phyloP scores from a whole-genome alignment of 2,797 vertebrate species.

The Aphelocoma californica region DNA sequence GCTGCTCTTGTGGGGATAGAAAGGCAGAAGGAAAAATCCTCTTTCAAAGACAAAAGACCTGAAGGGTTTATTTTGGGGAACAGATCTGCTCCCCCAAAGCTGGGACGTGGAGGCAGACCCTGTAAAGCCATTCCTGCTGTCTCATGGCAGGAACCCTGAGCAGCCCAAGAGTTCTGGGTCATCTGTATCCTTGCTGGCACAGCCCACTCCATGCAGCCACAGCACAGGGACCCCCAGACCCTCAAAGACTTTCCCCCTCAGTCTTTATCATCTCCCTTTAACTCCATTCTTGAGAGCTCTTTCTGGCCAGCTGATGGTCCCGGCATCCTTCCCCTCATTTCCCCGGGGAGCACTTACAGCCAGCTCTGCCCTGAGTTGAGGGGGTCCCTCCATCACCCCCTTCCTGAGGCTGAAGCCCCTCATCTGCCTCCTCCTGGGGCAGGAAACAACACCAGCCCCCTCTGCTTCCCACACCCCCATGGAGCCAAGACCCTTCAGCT shows the following conservation, averaged over 20 bases:
- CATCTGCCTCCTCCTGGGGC: neutral
- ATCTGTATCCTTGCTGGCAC: neutral
- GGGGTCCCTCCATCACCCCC: neutral
- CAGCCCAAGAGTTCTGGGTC: neutral
- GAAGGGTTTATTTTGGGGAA: neutral
- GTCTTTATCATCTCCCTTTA: neutral
- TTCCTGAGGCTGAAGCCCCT: neutral
- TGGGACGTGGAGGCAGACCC: neutral
- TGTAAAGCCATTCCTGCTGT: neutral
- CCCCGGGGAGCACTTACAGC: neutral
- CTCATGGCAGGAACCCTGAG: neutral
- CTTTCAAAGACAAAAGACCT: neutral
- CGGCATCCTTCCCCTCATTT: neutral
- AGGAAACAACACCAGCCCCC: neutral
- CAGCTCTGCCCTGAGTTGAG: neutral
- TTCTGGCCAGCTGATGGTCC: neutral
- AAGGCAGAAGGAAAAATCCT: neutral
- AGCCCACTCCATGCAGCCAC: neutral
- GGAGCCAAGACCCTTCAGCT: neutral
- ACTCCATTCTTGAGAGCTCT: neutral
- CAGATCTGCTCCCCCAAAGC: neutral
- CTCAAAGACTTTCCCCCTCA: neutral
- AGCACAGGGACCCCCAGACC: neutral
- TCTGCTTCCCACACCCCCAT: neutral
- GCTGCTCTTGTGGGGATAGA: constrained; percentile 10